Conservation (phyloP, 2,797 vertebrate genomes). For the Chrysocyon brachyurus region DNA sequence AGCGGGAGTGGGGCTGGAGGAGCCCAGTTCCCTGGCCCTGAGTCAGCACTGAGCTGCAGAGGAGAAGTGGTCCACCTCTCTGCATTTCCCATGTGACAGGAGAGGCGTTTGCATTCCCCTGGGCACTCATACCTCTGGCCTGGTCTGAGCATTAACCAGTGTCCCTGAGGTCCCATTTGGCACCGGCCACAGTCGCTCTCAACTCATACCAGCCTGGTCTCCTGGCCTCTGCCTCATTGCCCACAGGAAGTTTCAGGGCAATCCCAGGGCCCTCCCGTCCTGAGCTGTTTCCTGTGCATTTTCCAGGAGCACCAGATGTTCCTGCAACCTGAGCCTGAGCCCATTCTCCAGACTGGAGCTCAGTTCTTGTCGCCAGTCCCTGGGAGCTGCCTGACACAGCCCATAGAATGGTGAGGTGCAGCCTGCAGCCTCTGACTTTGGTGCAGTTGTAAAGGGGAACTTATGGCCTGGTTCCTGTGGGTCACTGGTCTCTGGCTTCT, state of each 20-base stretch:
- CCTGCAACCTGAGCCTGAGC: background rate
- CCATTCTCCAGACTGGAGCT: background rate
- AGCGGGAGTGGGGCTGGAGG: background rate
- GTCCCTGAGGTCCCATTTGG: constrained; percentile 2
- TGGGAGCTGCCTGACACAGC: background rate
- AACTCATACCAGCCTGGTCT: background rate
- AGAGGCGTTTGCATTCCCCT: background rate
- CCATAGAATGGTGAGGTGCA: background rate
- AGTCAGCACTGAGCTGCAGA: background rate
- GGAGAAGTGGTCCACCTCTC: background rate
- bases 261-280: constrained; percentile 34
- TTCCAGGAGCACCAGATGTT: constrained; percentile 48
- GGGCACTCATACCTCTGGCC: background rate
- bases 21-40: background rate
- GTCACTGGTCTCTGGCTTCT: background rate
- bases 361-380: background rate
- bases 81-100: background rate
- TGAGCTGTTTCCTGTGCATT: constrained; percentile 38
- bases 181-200: background rate
- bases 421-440: background rate
- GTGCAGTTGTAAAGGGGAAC: background rate
- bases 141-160: background rate
- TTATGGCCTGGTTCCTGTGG: background rate
- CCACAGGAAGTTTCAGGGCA: constrained; percentile 48
- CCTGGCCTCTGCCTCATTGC: background rate